Percentiles rank a stretch among this genome's conserved stretches.
These are phyloP conservation scores for Ophiodon elongatus DNA, from an alignment of 2,113 vertebrate species.

Conservation along the genomic window DNA sequence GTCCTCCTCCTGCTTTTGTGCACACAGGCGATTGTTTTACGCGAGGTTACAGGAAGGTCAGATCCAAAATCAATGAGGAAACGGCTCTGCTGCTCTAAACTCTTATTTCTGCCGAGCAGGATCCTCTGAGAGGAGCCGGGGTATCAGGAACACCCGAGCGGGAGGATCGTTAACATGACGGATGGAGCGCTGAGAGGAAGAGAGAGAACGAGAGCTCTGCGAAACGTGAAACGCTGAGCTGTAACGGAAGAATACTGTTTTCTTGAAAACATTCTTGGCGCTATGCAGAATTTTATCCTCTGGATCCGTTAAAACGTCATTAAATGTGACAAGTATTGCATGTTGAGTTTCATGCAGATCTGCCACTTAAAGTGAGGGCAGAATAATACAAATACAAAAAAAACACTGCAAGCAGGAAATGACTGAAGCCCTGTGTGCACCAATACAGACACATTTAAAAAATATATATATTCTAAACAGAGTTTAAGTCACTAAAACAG, in stretches of 20 bases:
- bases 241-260: constrained; percentile 62
- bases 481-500: too few species aligned
- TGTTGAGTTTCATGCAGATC: not conserved
- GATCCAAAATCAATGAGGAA: constrained; percentile 86
- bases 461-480: too few species aligned
- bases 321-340: constrained; percentile 6
- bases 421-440: not conserved
- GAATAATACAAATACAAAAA: not conserved
- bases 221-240: constrained; percentile 70
- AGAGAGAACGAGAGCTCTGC: constrained; percentile 38
- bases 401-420: constrained; percentile 28
- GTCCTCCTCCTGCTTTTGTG: not conserved
- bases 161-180: constrained; percentile 73
- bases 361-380: not conserved
- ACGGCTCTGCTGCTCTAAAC: constrained; percentile 72
- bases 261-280: constrained; percentile 64
- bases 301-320: constrained; percentile 50
- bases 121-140: constrained; percentile 70
- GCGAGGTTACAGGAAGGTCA: constrained; percentile 85
- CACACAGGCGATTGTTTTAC: constrained; percentile 81
- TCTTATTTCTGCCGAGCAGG: constrained; percentile 78
- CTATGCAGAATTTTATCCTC: constrained; percentile 71
- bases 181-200: constrained; percentile 56
- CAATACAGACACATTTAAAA: too few species aligned
- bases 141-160: constrained; percentile 66